Evolutionary conservation across 2,888 invertebrate species (phyloP).

Genomic region (Pammene fasciana): DNA sequence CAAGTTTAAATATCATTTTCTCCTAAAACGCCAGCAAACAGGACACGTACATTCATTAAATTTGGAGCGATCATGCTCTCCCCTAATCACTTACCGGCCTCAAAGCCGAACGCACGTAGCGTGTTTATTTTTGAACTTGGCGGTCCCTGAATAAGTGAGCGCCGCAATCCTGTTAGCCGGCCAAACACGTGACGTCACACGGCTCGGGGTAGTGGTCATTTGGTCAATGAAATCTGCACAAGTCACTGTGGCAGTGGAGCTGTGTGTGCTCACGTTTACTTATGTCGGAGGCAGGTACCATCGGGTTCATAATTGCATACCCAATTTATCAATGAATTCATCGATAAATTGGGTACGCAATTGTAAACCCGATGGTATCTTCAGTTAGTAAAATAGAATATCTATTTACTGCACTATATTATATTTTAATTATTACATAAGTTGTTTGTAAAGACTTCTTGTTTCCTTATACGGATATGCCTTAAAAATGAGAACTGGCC

Average conservation of each 20-base stretch:
- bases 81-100: conserved; percentile 35
- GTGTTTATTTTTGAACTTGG: conserved; percentile 43
- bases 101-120: conserved; percentile 43
- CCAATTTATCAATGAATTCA: too few species aligned
- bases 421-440: too few species aligned
- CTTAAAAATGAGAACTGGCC: too few species aligned
- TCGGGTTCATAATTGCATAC: too few species aligned
- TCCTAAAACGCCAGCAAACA: conserved; percentile 14
- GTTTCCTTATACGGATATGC: too few species aligned
- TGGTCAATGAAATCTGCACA: conserved; percentile 25
- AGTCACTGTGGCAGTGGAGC: conserved; percentile 10
- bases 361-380: too few species aligned
- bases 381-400: too few species aligned
- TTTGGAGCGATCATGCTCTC: conserved; percentile 18
- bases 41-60: conserved; percentile 19
- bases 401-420: too few species aligned
- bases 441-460: too few species aligned
- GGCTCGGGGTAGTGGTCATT: conserved; percentile 6
- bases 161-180: conserved; percentile 62
- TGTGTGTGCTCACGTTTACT: neutral
- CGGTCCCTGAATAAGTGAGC: conserved; percentile 66
- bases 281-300: too few species aligned
- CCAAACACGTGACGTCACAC: conserved; percentile 50
- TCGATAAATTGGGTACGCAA: too few species aligned
- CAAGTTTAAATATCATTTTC: neutral